phyloP scores from a whole-genome alignment of 2,797 vertebrate genomes.

The Harpagifer antarcticus region DNA sequence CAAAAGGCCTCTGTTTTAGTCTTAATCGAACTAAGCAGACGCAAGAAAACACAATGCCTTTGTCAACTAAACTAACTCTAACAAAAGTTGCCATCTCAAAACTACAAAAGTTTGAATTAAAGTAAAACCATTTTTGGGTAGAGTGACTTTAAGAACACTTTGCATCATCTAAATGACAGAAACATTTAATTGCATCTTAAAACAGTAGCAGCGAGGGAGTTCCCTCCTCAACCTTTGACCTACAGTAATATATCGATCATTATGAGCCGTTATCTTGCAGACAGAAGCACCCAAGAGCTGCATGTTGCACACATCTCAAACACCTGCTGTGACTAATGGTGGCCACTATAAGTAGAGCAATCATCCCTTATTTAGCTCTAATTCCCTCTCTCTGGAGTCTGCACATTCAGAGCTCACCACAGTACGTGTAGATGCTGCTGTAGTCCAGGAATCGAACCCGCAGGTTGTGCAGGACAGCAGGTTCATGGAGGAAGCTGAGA shows the following conservation, averaged over 20 bases:
- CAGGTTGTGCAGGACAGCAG: slow-evolving; percentile 87
- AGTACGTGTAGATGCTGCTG: slow-evolving; percentile 88
- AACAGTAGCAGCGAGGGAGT: slow-evolving; percentile 20
- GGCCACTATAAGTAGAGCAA: background rate
- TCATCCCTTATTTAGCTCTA: background rate
- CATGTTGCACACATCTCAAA: background rate
- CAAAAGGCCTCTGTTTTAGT: background rate
- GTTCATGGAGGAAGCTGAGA: slow-evolving; percentile 88
- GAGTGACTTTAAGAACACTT: background rate
- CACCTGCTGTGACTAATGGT: background rate
- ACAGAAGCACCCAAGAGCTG: slow-evolving; percentile 56
- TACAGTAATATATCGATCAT: slow-evolving; percentile 40
- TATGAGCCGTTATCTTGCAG: slow-evolving; percentile 42
- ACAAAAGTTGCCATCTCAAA: too few species aligned
- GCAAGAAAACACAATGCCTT: background rate
- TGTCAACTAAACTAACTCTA: too few species aligned
- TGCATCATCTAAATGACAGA: background rate
- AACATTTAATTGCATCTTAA: background rate
- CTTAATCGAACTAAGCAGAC: background rate
- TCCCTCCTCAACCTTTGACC: slow-evolving; percentile 59
- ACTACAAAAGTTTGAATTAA: too few species aligned
- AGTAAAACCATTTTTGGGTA: too few species aligned
- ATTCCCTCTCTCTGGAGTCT: background rate
- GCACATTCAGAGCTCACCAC: slow-evolving; percentile 71
- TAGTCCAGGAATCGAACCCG: slow-evolving; percentile 86